phyloP scores from a whole-genome alignment of 2,113 vertebrate species.

The Phainopepla nitens region DNA sequence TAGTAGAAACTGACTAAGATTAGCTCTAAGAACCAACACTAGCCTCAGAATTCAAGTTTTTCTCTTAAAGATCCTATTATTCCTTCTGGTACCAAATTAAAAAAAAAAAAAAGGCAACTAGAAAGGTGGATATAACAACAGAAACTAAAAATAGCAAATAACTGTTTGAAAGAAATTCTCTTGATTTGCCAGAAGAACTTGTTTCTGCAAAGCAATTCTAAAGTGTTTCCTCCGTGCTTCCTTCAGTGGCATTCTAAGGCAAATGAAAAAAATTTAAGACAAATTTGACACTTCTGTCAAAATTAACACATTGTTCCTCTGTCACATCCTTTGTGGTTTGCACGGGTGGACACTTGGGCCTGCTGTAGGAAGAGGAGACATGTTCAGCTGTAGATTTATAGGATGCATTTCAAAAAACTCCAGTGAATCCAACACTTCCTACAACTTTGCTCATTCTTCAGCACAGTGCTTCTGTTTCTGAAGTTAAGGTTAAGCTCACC shows the following conservation, averaged over 20 bases:
- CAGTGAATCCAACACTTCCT: neutral
- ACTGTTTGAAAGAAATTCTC: neutral
- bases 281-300: slow-evolving; percentile 19
- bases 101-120: neutral
- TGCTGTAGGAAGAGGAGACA: neutral
- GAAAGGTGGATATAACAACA: neutral
- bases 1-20: neutral
- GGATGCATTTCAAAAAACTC: neutral
- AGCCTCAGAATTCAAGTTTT: neutral
- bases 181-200: neutral
- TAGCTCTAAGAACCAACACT: neutral
- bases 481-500: neutral
- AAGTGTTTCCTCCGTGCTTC: neutral
- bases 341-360: neutral
- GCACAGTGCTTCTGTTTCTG: neutral
- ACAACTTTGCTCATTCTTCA: neutral
- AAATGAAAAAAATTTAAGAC: neutral
- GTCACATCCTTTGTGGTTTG: neutral
- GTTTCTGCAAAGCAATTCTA: neutral
- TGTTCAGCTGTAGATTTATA: neutral
- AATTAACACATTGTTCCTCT: neutral
- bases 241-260: neutral
- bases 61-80: neutral
- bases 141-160: neutral
- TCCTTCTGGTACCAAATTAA: neutral